These are phyloP conservation scores for Paramormyrops hopkinsi DNA, from an alignment of 2,797 vertebrate genomes.

Conservation along the genomic window DNA sequence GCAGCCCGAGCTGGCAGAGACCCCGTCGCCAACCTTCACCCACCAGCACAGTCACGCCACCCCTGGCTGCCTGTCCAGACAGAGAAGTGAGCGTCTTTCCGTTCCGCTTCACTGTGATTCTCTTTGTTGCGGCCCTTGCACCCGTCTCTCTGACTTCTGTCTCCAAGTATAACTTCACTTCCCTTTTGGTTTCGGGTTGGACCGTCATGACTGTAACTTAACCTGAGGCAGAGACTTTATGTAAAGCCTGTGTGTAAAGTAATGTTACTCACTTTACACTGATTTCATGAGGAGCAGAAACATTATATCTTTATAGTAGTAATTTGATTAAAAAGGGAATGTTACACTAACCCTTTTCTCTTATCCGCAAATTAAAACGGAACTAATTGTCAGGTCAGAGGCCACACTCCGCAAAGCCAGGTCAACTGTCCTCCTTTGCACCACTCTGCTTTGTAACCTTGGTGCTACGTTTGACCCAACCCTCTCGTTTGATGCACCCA, in stretches of 20 bases:
- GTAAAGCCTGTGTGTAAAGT: background rate
- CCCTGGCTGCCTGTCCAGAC: slow-evolving; percentile 50
- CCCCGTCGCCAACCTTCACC: slow-evolving; percentile 45
- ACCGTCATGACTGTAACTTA: background rate
- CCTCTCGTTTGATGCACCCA: background rate
- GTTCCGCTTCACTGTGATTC: background rate
- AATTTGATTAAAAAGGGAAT: background rate
- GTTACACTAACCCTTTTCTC: background rate
- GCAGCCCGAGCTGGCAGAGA: slow-evolving; percentile 41
- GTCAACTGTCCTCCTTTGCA: background rate
- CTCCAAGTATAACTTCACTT: background rate
- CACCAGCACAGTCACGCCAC: slow-evolving; percentile 50
- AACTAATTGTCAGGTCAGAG: background rate
- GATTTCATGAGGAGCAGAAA: background rate
- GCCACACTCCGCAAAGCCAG: background rate
- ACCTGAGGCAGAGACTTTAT: background rate
- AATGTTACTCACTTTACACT: background rate
- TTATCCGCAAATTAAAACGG: background rate
- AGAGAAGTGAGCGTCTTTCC: slow-evolving; percentile 39
- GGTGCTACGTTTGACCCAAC: background rate
- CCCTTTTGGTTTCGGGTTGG: background rate
- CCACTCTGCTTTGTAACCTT: background rate
- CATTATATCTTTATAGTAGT: background rate
- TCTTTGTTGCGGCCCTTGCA: background rate
- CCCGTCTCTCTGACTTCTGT: background rate